Evolutionary conservation across 2,888 invertebrate species (phyloP), one percentile per base, ranked within the genome.

Genomic region (Yponomeuta sedellus): DNA sequence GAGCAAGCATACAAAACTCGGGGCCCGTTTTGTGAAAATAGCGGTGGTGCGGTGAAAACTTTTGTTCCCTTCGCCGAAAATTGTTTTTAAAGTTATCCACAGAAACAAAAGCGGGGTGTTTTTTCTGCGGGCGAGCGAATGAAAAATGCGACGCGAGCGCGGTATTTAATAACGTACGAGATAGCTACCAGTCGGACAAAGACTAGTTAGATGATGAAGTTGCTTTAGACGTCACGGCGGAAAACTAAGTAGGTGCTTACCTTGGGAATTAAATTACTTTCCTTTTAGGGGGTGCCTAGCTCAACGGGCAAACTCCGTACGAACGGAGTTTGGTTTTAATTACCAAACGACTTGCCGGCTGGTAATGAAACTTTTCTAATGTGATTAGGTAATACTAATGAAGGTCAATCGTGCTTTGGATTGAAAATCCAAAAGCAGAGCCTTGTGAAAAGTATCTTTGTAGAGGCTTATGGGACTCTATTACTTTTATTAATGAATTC

Each of bases 101-200:
- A 5, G 11, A 44, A 44, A 52, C 44, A 52, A 52, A 52, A 16
- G 44, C 44, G 44, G 16, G 44, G 16, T 52, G 44, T 52, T 52
- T 52, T 52, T 52, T 52, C 44, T 52, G 44, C 44, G 44, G 44
- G 16, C 44, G 44, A 16, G 44, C 44, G 44, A 52, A 52, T 52
- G 44, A 52, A 52, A 52, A 52, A 52, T 52, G 44, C 44, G 44
- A 16, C 3, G 3, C 44, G 44, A 52, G 44, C 16, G 16, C 16
- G 44, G 44, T 52, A 52, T 52, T 52, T 52, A 52, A 52, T 52
- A 52, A 52, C 44, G 44, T 52, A 52, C 44, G 44, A 52, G 44
- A 52, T 52, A 52, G 16, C 44, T 16, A 16, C 16, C 44, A 52
- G 44, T 52, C 44, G 44, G 44, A 52, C 44, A 52, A 52, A 52